phyloP scores from a whole-genome alignment of 2,113 vertebrate genomes.

The Sinosuthora webbiana region DNA sequence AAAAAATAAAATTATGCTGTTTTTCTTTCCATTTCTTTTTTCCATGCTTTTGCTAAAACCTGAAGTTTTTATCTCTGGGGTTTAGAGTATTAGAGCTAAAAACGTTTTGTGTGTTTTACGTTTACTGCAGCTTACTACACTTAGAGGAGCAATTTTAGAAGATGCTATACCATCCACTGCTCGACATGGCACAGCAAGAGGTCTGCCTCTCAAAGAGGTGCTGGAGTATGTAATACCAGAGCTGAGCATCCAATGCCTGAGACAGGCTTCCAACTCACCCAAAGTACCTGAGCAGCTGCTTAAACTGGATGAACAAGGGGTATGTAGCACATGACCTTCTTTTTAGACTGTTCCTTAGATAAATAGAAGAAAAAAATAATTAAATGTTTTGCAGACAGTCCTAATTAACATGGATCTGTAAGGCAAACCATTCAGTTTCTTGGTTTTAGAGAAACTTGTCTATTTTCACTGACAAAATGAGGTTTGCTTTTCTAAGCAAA shows the following conservation, averaged over 20 bases:
- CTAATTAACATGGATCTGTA: neutral
- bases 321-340: slow-evolving; percentile 62
- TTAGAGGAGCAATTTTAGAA: slow-evolving; percentile 94
- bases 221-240: slow-evolving; percentile 94
- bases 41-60: neutral
- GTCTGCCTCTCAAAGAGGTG: slow-evolving; percentile 93
- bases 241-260: slow-evolving; percentile 88
- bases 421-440: neutral
- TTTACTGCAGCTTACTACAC: slow-evolving; percentile 84
- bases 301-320: slow-evolving; percentile 96
- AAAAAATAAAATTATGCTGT: neutral
- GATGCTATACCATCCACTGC: slow-evolving; percentile 94
- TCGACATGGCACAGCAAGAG: slow-evolving; percentile 89
- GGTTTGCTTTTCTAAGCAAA: neutral
- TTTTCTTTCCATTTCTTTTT: neutral
- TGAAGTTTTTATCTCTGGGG: neutral
- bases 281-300: slow-evolving; percentile 93
- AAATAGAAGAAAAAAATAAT: neutral
- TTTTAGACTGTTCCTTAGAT: neutral
- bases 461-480: neutral
- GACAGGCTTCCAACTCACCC: slow-evolving; percentile 87
- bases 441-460: neutral
- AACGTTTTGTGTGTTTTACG: neutral
- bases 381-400: neutral
- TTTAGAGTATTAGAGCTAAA: neutral